Evolutionary conservation across 2,888 invertebrate genomes (phyloP).

Genomic region (Itoplectis maculator): DNA sequence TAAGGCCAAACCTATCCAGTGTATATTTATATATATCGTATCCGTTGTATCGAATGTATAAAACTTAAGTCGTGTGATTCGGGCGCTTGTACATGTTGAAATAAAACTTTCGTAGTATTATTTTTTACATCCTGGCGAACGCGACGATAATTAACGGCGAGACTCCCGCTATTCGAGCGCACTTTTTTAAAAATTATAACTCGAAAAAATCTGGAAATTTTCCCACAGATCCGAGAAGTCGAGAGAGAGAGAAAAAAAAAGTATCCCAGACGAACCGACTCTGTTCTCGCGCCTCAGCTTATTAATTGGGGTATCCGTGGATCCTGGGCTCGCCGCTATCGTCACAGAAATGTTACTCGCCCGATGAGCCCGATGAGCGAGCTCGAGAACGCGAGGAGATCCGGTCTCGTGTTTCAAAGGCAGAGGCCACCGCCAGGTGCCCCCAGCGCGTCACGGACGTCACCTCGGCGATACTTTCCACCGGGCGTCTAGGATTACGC

Average conservation of each 20-base stretch:
- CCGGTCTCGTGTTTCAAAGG: conserved; percentile 82
- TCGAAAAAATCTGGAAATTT: conserved; percentile 12
- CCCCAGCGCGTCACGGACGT: conserved; percentile 77
- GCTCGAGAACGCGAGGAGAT: conserved; percentile 28
- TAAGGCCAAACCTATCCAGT: conserved; percentile 50
- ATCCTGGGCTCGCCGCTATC: neutral
- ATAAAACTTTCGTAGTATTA: conserved; percentile 81
- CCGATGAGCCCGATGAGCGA: conserved; percentile 28
- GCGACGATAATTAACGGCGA: neutral
- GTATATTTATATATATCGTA: conserved; percentile 59
- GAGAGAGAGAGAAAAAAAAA: neutral
- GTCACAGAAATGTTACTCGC: conserved; percentile 40
- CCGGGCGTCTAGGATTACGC: conserved; percentile 82
- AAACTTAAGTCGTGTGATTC: conserved; percentile 66
- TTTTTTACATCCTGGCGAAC: conserved; percentile 74
- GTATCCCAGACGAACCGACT: neutral
- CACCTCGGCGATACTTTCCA: conserved; percentile 77
- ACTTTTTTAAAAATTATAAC: no score
- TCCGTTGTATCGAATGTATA: conserved; percentile 58
- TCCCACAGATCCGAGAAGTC: neutral
- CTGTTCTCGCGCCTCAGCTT: neutral
- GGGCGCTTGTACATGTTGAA: conserved; percentile 80
- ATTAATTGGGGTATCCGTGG: conserved; percentile 22
- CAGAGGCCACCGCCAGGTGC: conserved; percentile 81
- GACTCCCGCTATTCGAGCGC: conserved; percentile 24